These are phyloP conservation scores for Poeciliopsis turneri DNA, from an alignment of 2,797 vertebrate genomes.

Conservation along the genomic window DNA sequence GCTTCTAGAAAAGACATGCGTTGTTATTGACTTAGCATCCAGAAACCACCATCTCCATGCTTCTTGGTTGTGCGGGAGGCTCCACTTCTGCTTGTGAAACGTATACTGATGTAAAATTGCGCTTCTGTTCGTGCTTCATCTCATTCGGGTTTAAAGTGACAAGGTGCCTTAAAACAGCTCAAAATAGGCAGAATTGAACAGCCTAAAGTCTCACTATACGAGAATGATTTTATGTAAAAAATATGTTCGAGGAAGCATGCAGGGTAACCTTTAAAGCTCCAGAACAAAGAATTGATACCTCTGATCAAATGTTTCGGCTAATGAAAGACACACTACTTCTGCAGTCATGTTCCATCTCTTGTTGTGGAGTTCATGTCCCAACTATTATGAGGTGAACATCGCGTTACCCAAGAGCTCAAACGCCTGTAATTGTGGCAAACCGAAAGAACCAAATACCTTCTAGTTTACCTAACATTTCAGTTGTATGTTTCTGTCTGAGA, in stretches of 20 bases:
- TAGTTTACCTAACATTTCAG: slow-evolving; percentile 8
- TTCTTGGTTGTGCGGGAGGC: too few species aligned
- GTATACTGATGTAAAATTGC: too few species aligned
- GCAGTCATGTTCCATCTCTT: background rate
- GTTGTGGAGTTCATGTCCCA: background rate
- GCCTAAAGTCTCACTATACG: too few species aligned
- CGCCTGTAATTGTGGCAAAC: slow-evolving; percentile 54
- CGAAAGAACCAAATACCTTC: slow-evolving; percentile 43
- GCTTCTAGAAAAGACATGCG: too few species aligned
- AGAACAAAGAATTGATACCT: slow-evolving; percentile 9
- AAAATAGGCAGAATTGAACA: too few species aligned
- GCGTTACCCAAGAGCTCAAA: slow-evolving; percentile 25
- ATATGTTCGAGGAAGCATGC: background rate
- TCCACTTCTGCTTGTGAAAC: too few species aligned
- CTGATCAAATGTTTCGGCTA: slow-evolving; percentile 22
- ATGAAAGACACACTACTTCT: slow-evolving; percentile 25
- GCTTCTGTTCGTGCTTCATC: too few species aligned
- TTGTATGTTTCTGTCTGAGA: slow-evolving; percentile 8
- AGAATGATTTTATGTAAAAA: too few species aligned
- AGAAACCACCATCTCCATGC: too few species aligned
- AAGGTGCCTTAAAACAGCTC: too few species aligned
- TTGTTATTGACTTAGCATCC: too few species aligned
- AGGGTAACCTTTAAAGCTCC: background rate
- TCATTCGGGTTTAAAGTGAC: too few species aligned
- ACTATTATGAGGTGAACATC: slow-evolving; percentile 40